These are phyloP conservation scores for Gouania willdenowi DNA, from an alignment of 2,797 vertebrate genomes.

Conservation along the genomic window DNA sequence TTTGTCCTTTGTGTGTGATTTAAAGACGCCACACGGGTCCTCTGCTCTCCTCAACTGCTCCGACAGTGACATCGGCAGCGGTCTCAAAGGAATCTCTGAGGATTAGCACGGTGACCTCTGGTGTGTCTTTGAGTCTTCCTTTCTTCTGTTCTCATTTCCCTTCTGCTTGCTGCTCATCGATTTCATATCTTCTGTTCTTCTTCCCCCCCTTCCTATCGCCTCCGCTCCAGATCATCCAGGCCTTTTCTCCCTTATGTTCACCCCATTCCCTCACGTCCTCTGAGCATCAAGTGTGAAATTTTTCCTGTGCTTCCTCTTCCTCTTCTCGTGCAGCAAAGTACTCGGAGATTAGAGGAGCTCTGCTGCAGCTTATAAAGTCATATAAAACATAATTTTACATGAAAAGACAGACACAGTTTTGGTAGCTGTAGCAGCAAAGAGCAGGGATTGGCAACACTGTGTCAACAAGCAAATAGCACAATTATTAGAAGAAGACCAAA, in stretches of 20 bases:
- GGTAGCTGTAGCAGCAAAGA: slow-evolving; percentile 16
- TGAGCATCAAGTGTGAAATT: slow-evolving; percentile 11
- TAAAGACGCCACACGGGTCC: background rate
- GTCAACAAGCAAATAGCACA: slow-evolving; percentile 25
- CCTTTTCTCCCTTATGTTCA: too few relatives aligned
- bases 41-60: background rate
- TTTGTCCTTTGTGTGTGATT: background rate
- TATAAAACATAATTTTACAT: slow-evolving; percentile 21
- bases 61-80: slow-evolving; percentile 28
- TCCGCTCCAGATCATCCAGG: slow-evolving; percentile 1
- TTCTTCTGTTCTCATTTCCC: slow-evolving; percentile 24
- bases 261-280: slow-evolving; percentile 11
- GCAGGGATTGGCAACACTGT: slow-evolving; percentile 18
- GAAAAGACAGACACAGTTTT: slow-evolving; percentile 7
- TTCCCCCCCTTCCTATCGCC: too few relatives aligned
- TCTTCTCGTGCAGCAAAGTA: background rate
- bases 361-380: slow-evolving; percentile 18
- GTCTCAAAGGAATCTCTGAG: slow-evolving; percentile 24
- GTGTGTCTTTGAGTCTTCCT: slow-evolving; percentile 36
- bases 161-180: slow-evolving; percentile 30
- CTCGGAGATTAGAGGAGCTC: slow-evolving; percentile 6
- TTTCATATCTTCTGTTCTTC: slow-evolving; percentile 5
- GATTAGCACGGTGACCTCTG: slow-evolving; percentile 51
- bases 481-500: too few relatives aligned
- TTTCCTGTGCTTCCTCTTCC: background rate